phyloP scores from a whole-genome alignment of 2,113 vertebrate genomes.

The Albula goreensis region DNA sequence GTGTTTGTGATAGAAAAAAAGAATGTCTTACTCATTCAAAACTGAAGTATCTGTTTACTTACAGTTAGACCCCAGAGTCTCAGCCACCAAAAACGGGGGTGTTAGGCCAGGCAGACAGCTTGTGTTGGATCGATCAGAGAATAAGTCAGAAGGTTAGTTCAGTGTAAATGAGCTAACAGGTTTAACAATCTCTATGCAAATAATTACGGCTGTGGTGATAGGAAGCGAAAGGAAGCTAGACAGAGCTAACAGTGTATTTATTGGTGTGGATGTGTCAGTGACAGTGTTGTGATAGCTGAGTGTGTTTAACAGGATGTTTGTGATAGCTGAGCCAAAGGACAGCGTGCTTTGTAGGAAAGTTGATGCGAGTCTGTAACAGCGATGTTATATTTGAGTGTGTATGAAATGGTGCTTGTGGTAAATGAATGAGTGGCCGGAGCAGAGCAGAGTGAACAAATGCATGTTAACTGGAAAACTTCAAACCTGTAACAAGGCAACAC shows the following conservation, averaged over 20 bases:
- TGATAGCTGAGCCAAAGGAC: background rate
- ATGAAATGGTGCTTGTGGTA: background rate
- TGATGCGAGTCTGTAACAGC: background rate
- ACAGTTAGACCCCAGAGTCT: background rate
- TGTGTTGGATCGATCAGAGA: background rate
- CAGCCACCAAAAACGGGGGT: background rate
- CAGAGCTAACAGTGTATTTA: background rate
- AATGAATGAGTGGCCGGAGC: background rate
- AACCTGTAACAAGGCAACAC: too few relatives aligned
- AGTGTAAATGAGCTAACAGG: background rate
- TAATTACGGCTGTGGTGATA: background rate
- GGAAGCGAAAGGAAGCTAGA: background rate
- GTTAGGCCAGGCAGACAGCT: background rate
- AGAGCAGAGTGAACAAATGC: background rate
- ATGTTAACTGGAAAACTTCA: too few relatives aligned
- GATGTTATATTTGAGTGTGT: background rate
- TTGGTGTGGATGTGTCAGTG: background rate
- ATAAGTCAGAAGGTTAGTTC: background rate
- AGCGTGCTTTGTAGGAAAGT: background rate
- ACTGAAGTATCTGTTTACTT: background rate
- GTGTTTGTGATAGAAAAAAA: background rate
- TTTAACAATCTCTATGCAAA: background rate
- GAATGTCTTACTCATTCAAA: background rate
- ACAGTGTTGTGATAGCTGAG: background rate
- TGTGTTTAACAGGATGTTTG: background rate